Percentiles rank a stretch among this genome's conserved stretches.
Evolutionary conservation across 2,797 vertebrate genomes (phyloP).

Genomic region (Lepidocolaptes lacrymiger): DNA sequence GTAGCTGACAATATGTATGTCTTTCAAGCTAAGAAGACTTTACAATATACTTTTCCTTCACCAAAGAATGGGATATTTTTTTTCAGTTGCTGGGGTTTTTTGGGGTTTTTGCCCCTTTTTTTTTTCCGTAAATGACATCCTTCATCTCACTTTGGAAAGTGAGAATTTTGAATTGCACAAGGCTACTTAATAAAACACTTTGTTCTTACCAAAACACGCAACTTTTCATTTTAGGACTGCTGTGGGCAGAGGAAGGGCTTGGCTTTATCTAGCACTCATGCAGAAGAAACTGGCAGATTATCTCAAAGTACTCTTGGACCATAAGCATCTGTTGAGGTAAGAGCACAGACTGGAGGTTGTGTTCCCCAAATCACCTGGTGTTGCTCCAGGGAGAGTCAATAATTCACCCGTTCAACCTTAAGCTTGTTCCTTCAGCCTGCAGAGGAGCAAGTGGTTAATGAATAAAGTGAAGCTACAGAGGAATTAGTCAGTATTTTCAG

Average conservation of each 20-base stretch:
- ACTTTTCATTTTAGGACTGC: conserved; percentile 84
- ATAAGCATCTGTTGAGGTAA: conserved; percentile 88
- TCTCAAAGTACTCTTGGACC: conserved; percentile 90
- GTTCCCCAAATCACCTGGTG: not conserved
- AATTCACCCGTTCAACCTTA: not conserved
- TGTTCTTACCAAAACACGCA: not conserved
- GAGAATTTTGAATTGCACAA: not conserved
- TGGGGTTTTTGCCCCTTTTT: not conserved
- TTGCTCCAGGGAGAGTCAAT: not conserved
- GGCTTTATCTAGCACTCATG: conserved; percentile 97
- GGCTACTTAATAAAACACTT: not conserved
- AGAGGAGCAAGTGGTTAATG: not conserved
- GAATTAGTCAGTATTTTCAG: not conserved
- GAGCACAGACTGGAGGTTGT: not conserved
- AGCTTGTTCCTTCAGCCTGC: not conserved
- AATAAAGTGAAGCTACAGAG: not conserved
- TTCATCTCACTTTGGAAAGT: not conserved
- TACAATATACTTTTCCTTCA: not conserved
- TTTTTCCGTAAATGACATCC: not conserved
- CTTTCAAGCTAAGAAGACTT: not conserved
- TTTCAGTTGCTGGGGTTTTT: not conserved
- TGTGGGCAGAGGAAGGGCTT: conserved; percentile 91
- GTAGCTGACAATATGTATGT: not conserved
- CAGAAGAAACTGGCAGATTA: conserved; percentile 98
- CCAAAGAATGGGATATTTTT: not conserved